Percentiles rank a stretch among this genome's conserved stretches.
Evolutionary conservation across 2,888 invertebrate species (phyloP).

Genomic region (Pharmacophagus antenor): DNA sequence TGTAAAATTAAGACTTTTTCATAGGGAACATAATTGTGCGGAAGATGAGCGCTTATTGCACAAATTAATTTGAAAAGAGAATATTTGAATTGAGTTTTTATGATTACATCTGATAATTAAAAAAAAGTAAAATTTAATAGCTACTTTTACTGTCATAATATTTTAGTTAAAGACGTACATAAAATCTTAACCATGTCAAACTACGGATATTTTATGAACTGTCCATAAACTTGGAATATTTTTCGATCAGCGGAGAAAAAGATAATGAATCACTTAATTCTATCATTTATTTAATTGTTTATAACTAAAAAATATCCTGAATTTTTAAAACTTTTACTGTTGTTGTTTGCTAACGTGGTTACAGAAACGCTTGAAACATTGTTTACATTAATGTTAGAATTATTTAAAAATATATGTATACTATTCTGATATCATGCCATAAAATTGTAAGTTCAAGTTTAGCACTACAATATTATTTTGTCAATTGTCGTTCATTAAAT

Average conservation of each 20-base stretch:
- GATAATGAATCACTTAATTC: background rate
- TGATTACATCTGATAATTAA: background rate
- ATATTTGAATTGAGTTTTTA: slow-evolving; percentile 10
- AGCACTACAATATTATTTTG: too few relatives aligned
- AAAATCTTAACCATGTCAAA: too few relatives aligned
- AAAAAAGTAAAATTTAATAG: background rate
- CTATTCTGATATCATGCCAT: too few relatives aligned
- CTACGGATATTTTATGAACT: background rate
- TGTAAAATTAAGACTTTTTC: slow-evolving; percentile 11
- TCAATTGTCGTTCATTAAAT: too few relatives aligned
- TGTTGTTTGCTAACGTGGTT: background rate
- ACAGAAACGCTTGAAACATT: background rate
- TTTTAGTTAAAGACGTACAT: too few relatives aligned
- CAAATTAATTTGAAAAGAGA: slow-evolving; percentile 15
- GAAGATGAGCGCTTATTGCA: slow-evolving; percentile 10
- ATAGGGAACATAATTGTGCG: slow-evolving; percentile 15
- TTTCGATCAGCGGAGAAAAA: background rate
- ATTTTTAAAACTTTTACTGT: background rate
- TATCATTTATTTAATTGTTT: background rate
- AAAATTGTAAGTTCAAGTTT: too few relatives aligned
- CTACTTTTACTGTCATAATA: background rate
- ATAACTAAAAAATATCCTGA: background rate
- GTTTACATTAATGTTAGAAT: too few relatives aligned
- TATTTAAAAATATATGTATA: too few relatives aligned
- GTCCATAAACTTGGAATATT: background rate